Evolutionary conservation across 2,797 vertebrate genomes (phyloP).

Genomic region (Silurus aristotelis): DNA sequence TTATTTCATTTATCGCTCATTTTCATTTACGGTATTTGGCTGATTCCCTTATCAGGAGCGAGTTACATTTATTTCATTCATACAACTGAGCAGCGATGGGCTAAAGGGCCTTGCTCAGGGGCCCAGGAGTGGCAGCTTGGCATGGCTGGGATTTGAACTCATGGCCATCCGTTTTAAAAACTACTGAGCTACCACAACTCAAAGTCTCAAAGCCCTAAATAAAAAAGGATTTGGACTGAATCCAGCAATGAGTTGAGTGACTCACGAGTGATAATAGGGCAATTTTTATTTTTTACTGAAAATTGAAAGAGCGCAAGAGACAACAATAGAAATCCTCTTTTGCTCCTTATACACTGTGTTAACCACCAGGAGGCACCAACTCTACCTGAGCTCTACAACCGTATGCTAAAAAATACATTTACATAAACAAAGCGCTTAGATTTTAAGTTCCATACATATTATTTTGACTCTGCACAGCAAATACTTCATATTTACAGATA

Average conservation of each 20-base stretch:
- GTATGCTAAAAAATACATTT: not conserved
- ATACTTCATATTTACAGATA: not conserved
- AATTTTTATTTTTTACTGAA: not conserved
- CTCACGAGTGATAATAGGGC: not conserved
- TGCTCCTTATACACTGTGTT: not conserved
- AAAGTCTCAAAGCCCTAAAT: not conserved
- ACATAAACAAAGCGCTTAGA: not conserved
- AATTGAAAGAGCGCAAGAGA: not conserved
- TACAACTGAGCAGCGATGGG: too few relatives aligned
- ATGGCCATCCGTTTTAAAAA: too few relatives aligned
- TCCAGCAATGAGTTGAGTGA: not conserved
- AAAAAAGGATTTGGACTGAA: too few relatives aligned
- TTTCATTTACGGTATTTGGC: too few relatives aligned
- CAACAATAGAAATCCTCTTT: not conserved
- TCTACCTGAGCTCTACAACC: not conserved
- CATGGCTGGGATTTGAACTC: too few relatives aligned
- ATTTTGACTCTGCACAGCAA: not conserved
- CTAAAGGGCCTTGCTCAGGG: too few relatives aligned
- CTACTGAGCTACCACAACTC: too few relatives aligned
- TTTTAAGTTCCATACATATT: not conserved
- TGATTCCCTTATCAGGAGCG: too few relatives aligned
- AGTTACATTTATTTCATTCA: too few relatives aligned
- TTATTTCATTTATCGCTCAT: too few relatives aligned
- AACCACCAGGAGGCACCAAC: constrained; percentile 5
- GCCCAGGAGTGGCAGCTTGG: too few relatives aligned